phyloP scores from a whole-genome alignment of 2,113 vertebrate genomes.

The Tragelaphus scriptus region DNA sequence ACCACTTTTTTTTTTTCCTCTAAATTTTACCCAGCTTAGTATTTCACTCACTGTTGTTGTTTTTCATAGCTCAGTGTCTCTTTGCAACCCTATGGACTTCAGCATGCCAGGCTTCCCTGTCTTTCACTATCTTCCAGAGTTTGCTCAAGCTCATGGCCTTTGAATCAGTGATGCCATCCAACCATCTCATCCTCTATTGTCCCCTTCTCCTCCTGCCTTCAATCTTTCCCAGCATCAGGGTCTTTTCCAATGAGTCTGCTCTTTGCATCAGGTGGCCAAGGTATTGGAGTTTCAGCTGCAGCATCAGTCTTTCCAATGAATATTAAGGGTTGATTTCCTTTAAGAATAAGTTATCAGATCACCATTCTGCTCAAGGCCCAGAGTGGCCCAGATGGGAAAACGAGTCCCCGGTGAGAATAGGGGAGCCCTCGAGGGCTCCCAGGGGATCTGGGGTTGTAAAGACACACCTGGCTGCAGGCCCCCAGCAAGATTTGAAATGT shows the following conservation, averaged over 20 bases:
- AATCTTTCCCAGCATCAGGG: background rate
- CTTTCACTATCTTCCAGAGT: background rate
- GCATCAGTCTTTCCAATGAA: background rate
- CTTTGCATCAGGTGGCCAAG: background rate
- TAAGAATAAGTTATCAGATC: background rate
- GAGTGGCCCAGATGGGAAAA: background rate
- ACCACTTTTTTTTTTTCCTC: background rate
- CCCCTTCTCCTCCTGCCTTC: background rate
- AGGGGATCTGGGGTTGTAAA: background rate
- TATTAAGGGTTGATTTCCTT: background rate
- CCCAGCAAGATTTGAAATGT: no score
- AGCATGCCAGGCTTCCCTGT: background rate
- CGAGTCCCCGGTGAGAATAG: background rate
- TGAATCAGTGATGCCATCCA: background rate
- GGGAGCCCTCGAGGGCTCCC: background rate
- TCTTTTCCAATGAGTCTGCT: background rate
- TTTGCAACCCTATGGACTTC: background rate
- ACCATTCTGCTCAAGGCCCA: background rate
- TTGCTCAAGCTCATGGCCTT: background rate
- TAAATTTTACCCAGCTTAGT: background rate
- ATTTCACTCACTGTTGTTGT: background rate
- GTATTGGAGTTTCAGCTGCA: background rate
- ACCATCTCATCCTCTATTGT: background rate
- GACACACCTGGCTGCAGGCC: background rate
- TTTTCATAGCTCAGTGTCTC: background rate